Conservation (phyloP, 2,888 invertebrate species). For the Scotopteryx bipunctaria region DNA sequence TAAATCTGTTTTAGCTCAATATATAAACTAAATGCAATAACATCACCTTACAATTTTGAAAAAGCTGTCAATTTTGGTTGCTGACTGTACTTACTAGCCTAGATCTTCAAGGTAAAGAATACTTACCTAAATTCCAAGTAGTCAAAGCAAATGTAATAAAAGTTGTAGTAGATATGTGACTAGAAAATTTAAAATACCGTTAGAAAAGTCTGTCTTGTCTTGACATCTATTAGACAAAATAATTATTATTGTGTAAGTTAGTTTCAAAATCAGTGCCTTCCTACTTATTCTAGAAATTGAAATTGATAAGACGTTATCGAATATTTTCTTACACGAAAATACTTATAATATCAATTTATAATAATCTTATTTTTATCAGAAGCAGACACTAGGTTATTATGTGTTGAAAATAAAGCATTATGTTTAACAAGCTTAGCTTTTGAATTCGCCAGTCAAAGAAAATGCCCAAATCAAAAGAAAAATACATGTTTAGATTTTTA, state of each 20-base stretch:
- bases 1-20: too few species aligned
- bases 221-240: too few species aligned
- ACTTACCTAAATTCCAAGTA: too few species aligned
- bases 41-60: too few species aligned
- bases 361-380: slow-evolving; percentile 1
- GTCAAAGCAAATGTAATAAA: too few species aligned
- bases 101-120: too few species aligned
- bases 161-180: too few species aligned
- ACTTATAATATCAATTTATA: slow-evolving; percentile 1
- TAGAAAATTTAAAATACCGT: too few species aligned
- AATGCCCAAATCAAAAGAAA: background rate
- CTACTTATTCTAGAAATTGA: slow-evolving; percentile 9
- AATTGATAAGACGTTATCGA: slow-evolving; percentile 7
- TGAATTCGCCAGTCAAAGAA: slow-evolving; percentile 3
- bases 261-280: slow-evolving; percentile 1
- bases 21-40: too few species aligned
- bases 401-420: background rate
- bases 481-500: background rate
- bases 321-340: slow-evolving; percentile 7
- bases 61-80: too few species aligned
- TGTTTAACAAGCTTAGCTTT: background rate
- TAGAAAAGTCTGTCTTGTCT: too few species aligned
- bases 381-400: background rate
- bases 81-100: too few species aligned
- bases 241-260: background rate